phyloP scores from a whole-genome alignment of 2,797 vertebrate species.

The Kryptopterus vitreolus region DNA sequence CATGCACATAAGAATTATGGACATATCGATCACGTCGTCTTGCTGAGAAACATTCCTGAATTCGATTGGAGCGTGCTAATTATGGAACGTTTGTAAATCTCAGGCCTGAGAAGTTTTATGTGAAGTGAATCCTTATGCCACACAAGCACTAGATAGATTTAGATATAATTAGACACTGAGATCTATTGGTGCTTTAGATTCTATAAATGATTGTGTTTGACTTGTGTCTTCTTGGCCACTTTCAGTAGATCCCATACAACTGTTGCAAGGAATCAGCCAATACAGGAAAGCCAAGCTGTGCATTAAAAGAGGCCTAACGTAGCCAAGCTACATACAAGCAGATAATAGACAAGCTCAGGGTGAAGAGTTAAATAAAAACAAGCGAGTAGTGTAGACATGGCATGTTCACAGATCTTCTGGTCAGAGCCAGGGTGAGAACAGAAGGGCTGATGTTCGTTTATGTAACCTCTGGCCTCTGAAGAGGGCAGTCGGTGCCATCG shows the following conservation, averaged over 20 bases:
- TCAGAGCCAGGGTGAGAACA: conserved; percentile 74
- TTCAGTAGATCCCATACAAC: neutral
- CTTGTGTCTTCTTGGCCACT: neutral
- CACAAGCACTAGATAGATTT: neutral
- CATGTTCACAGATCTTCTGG: conserved; percentile 69
- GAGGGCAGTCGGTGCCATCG: conserved; percentile 60
- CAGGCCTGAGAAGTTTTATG: neutral
- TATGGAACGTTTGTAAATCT: neutral
- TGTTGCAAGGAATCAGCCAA: neutral
- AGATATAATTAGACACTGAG: neutral
- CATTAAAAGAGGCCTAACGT: neutral
- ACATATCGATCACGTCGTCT: neutral
- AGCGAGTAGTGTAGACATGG: conserved; percentile 55
- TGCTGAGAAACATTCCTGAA: conserved; percentile 16
- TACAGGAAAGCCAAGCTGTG: neutral
- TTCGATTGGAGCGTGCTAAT: neutral
- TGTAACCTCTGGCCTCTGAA: conserved; percentile 78
- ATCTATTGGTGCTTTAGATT: neutral
- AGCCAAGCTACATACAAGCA: neutral
- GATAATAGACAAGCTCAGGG: neutral
- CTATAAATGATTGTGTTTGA: neutral
- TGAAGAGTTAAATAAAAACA: conserved; percentile 30
- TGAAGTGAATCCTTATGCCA: neutral
- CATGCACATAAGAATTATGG: neutral
- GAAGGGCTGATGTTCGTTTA: conserved; percentile 74